Evolutionary conservation across 2,113 vertebrate species (phyloP), one percentile per base, ranked within the genome.

Genomic region (Passer montanus): DNA sequence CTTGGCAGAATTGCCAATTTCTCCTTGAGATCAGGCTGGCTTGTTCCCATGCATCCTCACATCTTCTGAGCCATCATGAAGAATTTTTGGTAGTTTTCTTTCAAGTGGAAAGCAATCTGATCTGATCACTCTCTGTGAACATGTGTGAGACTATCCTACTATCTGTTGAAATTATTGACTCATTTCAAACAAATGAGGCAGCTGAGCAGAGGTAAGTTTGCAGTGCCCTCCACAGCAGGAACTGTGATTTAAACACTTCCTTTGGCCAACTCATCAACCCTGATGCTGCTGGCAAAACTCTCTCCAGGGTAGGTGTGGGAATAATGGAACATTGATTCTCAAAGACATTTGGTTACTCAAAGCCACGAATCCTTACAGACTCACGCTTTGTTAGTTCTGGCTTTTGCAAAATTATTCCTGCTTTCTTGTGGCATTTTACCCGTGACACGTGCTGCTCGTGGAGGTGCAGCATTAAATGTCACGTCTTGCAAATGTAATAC

Each of bases 401-500:
- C 84, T 84, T 89, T 78, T 47, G 23, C 73, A 72, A 41, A 84
- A 91, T 81, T 86, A 44, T 92, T 77, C 47, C 6, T 93, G 89
- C 66, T 78, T 93, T 78, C 90, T 68, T 84, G 83, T 86, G 88
- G 93, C 79, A 90, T 91, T 92, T 95, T 78, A 52, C 43, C 62
- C 0, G 0, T 67, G 73, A n/a, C 86, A 73, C 1, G 16, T 66
- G 82, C 64, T 95, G 60, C 30, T 90, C 26, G 3, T 41, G 83
- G 90, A 86, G 76, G 75, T 90, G 60, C 85, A 86, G 72, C 75
- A 33, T 49, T 94, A 95, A 89, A 95, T 93, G 92, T 92, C 85
- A 93, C 7, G 1, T 63, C 88, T 90, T 86, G 79, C 68, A 90
- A 72, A 81, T 84, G 21, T 68, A 68, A 39, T 49, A 24, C 60